Evolutionary conservation across 2,888 invertebrate genomes (phyloP).

Genomic region (Himalopsyche japonica): DNA sequence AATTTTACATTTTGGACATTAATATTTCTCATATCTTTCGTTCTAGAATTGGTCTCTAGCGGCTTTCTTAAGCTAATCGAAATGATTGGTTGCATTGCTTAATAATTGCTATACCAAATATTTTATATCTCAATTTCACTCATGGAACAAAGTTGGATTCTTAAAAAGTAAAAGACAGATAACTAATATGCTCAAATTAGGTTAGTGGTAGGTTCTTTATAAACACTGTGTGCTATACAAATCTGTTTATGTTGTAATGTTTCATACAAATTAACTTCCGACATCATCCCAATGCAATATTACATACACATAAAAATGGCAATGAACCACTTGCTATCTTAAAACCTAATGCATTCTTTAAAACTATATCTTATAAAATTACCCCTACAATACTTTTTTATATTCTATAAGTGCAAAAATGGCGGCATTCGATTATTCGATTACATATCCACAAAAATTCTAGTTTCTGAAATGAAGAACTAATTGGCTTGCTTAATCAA

Average conservation of each 20-base stretch:
- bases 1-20: too few relatives aligned
- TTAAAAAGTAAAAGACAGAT: too few relatives aligned
- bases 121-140: too few relatives aligned
- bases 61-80: too few relatives aligned
- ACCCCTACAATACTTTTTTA: not conserved
- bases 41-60: too few relatives aligned
- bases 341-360: not conserved
- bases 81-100: too few relatives aligned
- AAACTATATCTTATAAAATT: not conserved
- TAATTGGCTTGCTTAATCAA: not conserved
- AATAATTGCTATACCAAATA: too few relatives aligned
- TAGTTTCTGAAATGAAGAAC: not conserved
- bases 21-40: too few relatives aligned
- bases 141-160: too few relatives aligned
- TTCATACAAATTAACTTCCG: not conserved
- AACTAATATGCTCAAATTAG: too few relatives aligned
- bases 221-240: not conserved
- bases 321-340: not conserved
- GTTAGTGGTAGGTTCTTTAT: not conserved
- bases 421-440: conserved; percentile 9
- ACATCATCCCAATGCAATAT: not conserved
- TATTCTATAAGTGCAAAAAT: conserved; percentile 16
- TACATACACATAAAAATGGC: not conserved
- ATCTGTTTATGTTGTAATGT: not conserved
- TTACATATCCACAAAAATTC: not conserved